phyloP scores from a whole-genome alignment of 2,113 vertebrate genomes.

The Monopterus albus region DNA sequence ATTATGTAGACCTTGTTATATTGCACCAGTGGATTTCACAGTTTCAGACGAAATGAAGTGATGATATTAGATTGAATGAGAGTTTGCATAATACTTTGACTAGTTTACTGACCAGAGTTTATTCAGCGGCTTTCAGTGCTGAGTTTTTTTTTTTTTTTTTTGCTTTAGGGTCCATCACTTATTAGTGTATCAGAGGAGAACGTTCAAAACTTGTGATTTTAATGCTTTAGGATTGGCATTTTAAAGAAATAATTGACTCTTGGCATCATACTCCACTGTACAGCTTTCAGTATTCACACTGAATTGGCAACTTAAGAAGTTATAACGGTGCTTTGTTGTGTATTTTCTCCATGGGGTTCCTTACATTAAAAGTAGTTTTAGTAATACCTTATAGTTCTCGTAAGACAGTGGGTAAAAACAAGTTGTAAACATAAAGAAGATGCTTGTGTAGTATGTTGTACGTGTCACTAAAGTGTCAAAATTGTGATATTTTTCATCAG shows the following conservation, averaged over 20 bases:
- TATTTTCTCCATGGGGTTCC: slow-evolving; percentile 16
- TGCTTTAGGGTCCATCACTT: background rate
- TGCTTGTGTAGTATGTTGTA: background rate
- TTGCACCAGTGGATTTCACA: background rate
- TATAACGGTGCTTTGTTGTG: background rate
- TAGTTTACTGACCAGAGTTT: background rate
- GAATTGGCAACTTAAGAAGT: too few relatives aligned
- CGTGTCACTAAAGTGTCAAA: background rate
- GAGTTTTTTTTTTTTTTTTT: too few relatives aligned
- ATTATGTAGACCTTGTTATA: background rate
- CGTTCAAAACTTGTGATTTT: background rate
- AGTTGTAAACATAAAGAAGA: background rate
- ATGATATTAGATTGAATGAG: background rate
- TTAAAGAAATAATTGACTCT: slow-evolving; percentile 9
- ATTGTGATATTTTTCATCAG: too few relatives aligned
- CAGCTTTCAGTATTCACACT: background rate
- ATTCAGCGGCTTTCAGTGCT: too few relatives aligned
- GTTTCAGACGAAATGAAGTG: background rate
- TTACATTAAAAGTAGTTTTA: background rate
- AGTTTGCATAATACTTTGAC: too few relatives aligned
- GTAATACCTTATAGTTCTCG: background rate
- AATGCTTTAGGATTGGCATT: background rate
- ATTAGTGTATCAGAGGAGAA: background rate
- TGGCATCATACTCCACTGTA: background rate
- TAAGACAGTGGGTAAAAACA: slow-evolving; percentile 7